phyloP scores from a whole-genome alignment of 2,888 invertebrate genomes.

The Spilosoma lubricipeda region DNA sequence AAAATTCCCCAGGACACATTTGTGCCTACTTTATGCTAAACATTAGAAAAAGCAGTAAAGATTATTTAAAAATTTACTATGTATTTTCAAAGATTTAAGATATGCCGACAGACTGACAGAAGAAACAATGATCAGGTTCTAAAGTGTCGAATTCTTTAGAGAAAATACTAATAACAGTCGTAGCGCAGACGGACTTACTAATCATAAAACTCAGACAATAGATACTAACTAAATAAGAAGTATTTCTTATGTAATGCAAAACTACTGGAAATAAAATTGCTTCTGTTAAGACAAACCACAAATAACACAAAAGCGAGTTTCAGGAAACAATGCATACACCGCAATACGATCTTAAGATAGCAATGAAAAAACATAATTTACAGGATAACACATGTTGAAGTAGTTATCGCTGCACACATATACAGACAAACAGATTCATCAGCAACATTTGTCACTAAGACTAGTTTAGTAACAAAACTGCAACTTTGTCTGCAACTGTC shows the following conservation, averaged over 20 bases:
- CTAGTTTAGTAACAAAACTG: conserved; percentile 62
- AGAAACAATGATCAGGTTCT: conserved; percentile 32
- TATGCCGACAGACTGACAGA: conserved; percentile 8
- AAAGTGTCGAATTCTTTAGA: conserved; percentile 25
- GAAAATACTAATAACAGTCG: conserved; percentile 38
- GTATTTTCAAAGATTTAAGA: conserved; percentile 20
- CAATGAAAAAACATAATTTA: conserved; percentile 45
- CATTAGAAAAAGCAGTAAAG: conserved; percentile 25
- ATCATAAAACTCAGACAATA: conserved; percentile 45
- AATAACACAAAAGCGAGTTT: conserved; percentile 38
- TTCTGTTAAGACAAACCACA: conserved; percentile 35
- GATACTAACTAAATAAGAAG: conserved; percentile 36
- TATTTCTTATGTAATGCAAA: conserved; percentile 43
- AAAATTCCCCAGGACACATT: neutral
- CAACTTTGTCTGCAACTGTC: conserved; percentile 76
- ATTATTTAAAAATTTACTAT: conserved; percentile 19
- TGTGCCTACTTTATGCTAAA: conserved; percentile 14
- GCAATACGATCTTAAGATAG: conserved; percentile 25
- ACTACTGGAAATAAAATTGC: conserved; percentile 34
- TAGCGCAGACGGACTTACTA: conserved; percentile 23
- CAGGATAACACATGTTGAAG: conserved; percentile 53
- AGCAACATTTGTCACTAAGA: conserved; percentile 71
- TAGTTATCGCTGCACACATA: conserved; percentile 66
- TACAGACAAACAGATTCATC: conserved; percentile 64
- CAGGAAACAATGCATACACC: conserved; percentile 42